A percentile compares a stretch with the other conserved stretches of the same genome.
Conservation (phyloP, 2,113 vertebrate genomes). For the Artemisiospiza belli region DNA sequence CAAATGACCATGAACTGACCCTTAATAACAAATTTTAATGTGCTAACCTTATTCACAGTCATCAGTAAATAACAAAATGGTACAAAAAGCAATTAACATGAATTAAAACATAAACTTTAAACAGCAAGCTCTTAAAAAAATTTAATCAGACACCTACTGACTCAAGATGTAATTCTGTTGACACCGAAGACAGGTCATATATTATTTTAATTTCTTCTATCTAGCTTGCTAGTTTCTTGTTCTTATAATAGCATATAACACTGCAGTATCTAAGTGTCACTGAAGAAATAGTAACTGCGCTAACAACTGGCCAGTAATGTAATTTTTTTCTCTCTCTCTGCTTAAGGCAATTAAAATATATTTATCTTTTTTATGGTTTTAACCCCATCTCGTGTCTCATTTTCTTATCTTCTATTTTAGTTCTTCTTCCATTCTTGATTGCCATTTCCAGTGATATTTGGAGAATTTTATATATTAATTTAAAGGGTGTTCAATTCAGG, state of each 20-base stretch:
- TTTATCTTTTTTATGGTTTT: not conserved
- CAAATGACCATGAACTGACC: not conserved
- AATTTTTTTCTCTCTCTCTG: not conserved
- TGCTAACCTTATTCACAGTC: not conserved
- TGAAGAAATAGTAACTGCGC: not conserved
- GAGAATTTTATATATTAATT: not conserved
- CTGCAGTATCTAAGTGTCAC: not conserved
- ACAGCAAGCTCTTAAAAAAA: not conserved
- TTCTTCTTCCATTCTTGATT: not conserved
- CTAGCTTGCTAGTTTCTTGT: not conserved
- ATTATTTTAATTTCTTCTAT: conserved; percentile 30
- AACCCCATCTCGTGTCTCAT: not conserved
- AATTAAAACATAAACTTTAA: conserved; percentile 30
- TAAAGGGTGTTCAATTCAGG: not conserved
- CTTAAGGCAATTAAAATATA: not conserved
- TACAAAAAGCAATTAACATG: conserved; percentile 17
- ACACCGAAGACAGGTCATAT: not conserved
- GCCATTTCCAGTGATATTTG: not conserved
- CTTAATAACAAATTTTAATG: not conserved
- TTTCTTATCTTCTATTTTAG: not conserved
- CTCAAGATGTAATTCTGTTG: conserved; percentile 5
- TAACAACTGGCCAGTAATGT: not conserved
- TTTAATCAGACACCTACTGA: not conserved
- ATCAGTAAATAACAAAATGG: not conserved
- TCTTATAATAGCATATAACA: not conserved